Percentiles rank a stretch among this genome's conserved stretches.
phyloP scores from a whole-genome alignment of 2,113 vertebrate species.

The Scomber colias region DNA sequence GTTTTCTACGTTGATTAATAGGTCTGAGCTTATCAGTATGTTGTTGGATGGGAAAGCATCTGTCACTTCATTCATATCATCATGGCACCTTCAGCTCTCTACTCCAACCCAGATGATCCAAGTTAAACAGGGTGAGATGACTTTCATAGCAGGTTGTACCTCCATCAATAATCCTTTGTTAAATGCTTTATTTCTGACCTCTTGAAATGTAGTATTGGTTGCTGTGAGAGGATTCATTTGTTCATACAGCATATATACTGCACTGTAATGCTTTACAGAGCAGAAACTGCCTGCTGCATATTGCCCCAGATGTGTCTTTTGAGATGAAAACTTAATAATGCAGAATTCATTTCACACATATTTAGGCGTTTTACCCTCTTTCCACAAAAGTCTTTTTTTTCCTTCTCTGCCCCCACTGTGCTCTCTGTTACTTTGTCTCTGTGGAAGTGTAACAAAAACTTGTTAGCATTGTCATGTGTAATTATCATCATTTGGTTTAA shows the following conservation, averaged over 20 bases:
- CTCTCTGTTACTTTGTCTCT: slow-evolving; percentile 15
- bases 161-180: too few species aligned
- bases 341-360: slow-evolving; percentile 45
- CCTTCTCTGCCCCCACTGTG: neutral
- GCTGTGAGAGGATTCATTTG: neutral
- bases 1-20: too few species aligned
- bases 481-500: slow-evolving; percentile 60
- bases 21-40: too few species aligned
- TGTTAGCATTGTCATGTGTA: slow-evolving; percentile 52
- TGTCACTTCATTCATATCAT: too few species aligned
- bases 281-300: slow-evolving; percentile 7
- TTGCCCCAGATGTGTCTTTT: slow-evolving; percentile 16
- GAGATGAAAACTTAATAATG: slow-evolving; percentile 23
- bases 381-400: neutral
- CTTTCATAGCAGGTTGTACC: too few species aligned
- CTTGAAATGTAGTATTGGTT: neutral
- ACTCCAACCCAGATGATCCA: too few species aligned
- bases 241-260: neutral
- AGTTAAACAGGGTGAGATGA: too few species aligned
- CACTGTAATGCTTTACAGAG: neutral
- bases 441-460: slow-evolving; percentile 45
- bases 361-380: neutral
- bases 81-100: too few species aligned
- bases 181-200: too few species aligned
- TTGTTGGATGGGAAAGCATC: too few species aligned